Evolutionary conservation across 2,113 vertebrate genomes (phyloP), one percentile per base, ranked within the genome.

Genomic region (Dendropsophus ebraccatus): DNA sequence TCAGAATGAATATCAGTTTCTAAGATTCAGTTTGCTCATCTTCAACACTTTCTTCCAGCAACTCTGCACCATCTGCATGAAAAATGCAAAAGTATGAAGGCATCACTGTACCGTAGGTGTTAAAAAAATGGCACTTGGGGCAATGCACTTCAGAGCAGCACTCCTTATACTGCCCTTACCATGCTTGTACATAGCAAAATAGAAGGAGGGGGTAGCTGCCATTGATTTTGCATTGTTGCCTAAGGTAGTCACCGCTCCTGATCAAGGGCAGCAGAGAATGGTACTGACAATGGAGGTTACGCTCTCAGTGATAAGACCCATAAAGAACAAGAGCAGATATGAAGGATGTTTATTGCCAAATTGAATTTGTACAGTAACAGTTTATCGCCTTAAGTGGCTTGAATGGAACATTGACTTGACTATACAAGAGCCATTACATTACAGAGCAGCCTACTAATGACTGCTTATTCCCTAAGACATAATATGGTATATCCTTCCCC

Each of bases 381-480:
- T 49, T 47, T 74, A 47, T 74, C 23, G 23, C 41, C 23, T 47
- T 58, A 56, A 58, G 52, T 58, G 28, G 32, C 30, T 58, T 56
- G 49, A 78, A 78, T 56, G 30, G 30, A 56, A 77, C 74, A 77
- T 30, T 52, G 50, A 56, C 28, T 30, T 54, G 49, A 70, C 32
- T 47, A 21, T 47, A 74, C 41, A 74, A 56, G 30, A 35, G 49
- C 30, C 19, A 2, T 35, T 78, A 54, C 50, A 56, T 78, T 74
- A 23, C 32, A 4, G 30, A 56, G 50, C 56, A 78, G 49, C 30
- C 76, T 16, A 37, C 50, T 80, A 32, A 80, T 80, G 56, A 60
- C 58, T 30, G 56, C 37, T 62, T 41, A 62, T 62, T 58, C 52
- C 50, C 19, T 35, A 56, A 60, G 47, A 80, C 54, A 80, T 80